Evolutionary conservation across 2,888 invertebrate species (phyloP).

Genomic region (Apamea sordens): DNA sequence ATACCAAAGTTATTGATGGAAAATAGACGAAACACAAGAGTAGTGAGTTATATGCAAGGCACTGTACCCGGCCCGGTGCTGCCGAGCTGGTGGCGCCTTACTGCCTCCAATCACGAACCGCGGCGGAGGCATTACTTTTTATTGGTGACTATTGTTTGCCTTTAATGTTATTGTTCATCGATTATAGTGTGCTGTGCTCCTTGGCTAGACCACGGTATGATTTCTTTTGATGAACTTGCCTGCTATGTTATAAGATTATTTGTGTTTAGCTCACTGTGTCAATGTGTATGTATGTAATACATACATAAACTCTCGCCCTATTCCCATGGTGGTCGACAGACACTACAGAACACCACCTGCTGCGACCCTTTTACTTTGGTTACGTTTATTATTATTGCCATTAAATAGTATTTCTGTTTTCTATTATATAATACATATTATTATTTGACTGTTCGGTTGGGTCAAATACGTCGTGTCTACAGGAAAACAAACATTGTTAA

Average conservation of each 20-base stretch:
- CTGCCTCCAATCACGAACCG: slow-evolving; percentile 44
- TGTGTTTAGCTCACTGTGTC: neutral
- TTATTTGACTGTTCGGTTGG: neutral
- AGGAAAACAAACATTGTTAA: slow-evolving; percentile 11
- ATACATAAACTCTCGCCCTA: neutral
- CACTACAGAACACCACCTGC: neutral
- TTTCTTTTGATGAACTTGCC: neutral
- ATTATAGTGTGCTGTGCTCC: slow-evolving; percentile 12
- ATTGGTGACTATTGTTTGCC: slow-evolving; percentile 41
- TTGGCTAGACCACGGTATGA: neutral
- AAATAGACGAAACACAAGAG: slow-evolving; percentile 3
- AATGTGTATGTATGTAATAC: neutral
- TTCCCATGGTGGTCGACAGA: neutral
- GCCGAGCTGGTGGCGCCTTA: slow-evolving; percentile 10
- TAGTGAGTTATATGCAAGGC: slow-evolving; percentile 1
- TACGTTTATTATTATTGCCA: neutral
- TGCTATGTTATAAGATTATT: neutral
- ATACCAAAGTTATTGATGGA: slow-evolving; percentile 9
- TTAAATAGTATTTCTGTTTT: neutral
- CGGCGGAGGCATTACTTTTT: slow-evolving; percentile 36
- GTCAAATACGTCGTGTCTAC: neutral
- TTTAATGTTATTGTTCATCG: slow-evolving; percentile 40
- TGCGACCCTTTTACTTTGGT: neutral
- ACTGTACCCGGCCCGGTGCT: neutral
- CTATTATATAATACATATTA: neutral